Evolutionary conservation across 2,113 vertebrate genomes (phyloP).

Genomic region (Phylloscopus whistleri): DNA sequence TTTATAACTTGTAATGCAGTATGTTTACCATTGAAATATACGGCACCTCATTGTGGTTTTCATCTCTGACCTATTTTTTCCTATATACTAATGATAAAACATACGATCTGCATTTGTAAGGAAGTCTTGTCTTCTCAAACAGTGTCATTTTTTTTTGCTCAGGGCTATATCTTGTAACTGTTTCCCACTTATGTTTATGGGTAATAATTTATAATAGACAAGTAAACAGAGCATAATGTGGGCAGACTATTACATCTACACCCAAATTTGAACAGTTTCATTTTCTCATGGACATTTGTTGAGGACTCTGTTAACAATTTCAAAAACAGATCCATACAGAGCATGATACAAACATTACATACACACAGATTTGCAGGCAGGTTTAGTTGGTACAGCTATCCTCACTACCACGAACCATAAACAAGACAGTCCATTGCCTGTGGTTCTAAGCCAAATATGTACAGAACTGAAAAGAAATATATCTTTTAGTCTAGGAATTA

Average conservation of each 20-base stretch:
- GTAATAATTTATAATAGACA: conserved; percentile 60
- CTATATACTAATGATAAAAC: conserved; percentile 35
- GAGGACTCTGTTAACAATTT: neutral
- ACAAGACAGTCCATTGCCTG: neutral
- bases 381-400: neutral
- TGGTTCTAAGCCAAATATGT: neutral
- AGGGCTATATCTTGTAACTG: conserved; percentile 46
- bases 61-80: conserved; percentile 42
- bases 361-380: neutral
- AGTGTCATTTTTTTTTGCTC: conserved; percentile 1
- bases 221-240: neutral
- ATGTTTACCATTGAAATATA: conserved; percentile 14
- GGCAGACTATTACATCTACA: neutral
- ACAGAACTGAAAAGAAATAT: neutral
- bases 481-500: neutral
- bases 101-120: conserved; percentile 2
- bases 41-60: neutral
- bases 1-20: neutral
- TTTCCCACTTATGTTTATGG: conserved; percentile 38
- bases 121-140: neutral
- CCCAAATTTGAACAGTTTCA: conserved; percentile 1
- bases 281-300: conserved; percentile 34
- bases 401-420: neutral
- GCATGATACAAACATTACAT: neutral
- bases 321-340: neutral